phyloP scores from a whole-genome alignment of 2,888 invertebrate species.

The Antitype chi region DNA sequence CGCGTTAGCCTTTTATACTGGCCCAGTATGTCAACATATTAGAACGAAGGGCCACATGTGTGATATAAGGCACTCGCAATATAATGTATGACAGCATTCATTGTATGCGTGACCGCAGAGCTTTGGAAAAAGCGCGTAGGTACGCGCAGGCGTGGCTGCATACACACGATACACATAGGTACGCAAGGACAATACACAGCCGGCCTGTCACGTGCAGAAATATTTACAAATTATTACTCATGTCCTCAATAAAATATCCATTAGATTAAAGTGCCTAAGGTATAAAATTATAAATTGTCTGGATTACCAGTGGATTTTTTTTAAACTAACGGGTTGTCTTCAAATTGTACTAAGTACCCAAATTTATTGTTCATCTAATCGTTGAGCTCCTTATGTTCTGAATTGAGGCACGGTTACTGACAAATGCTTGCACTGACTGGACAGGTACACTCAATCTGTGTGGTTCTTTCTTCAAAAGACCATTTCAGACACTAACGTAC shows the following conservation, averaged over 20 bases:
- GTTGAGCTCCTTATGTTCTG: no score
- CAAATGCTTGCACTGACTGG: no score
- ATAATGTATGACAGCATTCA: slow-evolving; percentile 73
- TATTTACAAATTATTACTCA: slow-evolving; percentile 38
- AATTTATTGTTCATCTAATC: no score
- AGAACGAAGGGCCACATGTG: slow-evolving; percentile 75
- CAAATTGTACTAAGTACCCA: no score
- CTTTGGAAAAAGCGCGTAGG: slow-evolving; percentile 61
- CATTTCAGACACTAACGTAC: no score
- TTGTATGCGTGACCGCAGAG: slow-evolving; percentile 65
- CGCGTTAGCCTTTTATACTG: slow-evolving; percentile 82
- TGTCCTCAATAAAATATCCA: slow-evolving; percentile 8
- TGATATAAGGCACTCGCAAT: slow-evolving; percentile 74
- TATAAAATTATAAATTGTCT: not conserved
- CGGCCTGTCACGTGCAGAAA: slow-evolving; percentile 33
- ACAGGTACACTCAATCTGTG: no score
- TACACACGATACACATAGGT: slow-evolving; percentile 10
- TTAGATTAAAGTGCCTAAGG: not conserved
- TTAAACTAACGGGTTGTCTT: not conserved
- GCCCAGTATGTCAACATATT: slow-evolving; percentile 71
- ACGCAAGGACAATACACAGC: slow-evolving; percentile 67
- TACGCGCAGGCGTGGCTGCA: slow-evolving; percentile 61
- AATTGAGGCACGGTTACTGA: no score
- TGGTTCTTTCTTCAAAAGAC: no score
- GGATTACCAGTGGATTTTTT: not conserved